Conservation (phyloP, 2,113 vertebrate species). For the Malurus melanocephalus region DNA sequence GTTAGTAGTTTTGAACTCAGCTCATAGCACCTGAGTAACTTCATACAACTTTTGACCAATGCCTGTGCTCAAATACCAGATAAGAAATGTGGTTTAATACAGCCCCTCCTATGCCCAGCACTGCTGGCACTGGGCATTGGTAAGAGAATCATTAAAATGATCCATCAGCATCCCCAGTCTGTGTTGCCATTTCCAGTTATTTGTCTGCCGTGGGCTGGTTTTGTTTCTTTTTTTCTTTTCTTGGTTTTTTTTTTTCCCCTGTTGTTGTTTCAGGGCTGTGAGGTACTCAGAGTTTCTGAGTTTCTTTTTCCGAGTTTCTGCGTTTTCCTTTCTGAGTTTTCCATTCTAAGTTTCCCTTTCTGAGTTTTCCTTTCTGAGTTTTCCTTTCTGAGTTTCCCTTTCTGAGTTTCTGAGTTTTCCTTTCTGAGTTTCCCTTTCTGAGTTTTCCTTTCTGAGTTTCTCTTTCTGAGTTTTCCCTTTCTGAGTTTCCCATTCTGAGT, state of each 20-base stretch:
- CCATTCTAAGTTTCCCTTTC: no score
- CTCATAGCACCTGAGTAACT: background rate
- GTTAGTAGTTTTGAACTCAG: background rate
- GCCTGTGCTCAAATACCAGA: background rate
- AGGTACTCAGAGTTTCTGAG: background rate
- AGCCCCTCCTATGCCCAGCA: background rate
- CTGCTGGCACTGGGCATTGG: background rate
- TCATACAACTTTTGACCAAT: background rate
- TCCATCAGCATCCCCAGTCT: background rate
- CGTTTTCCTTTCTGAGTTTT: no score
- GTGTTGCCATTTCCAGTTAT: background rate
- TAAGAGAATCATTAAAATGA: background rate
- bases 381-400: no score
- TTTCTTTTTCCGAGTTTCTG: no score
- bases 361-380: no score
- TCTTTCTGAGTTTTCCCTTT: no score
- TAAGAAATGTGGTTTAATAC: background rate
- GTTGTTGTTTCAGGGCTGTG: background rate
- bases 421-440: no score
- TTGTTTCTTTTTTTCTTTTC: background rate
- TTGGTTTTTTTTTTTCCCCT: background rate
- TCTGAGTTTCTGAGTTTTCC: no score
- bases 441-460: no score
- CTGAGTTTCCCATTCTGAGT: no score
- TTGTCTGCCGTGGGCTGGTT: background rate